phyloP scores from a whole-genome alignment of 1,140 invertebrate species.

The Diploscapter pachys region DNA sequence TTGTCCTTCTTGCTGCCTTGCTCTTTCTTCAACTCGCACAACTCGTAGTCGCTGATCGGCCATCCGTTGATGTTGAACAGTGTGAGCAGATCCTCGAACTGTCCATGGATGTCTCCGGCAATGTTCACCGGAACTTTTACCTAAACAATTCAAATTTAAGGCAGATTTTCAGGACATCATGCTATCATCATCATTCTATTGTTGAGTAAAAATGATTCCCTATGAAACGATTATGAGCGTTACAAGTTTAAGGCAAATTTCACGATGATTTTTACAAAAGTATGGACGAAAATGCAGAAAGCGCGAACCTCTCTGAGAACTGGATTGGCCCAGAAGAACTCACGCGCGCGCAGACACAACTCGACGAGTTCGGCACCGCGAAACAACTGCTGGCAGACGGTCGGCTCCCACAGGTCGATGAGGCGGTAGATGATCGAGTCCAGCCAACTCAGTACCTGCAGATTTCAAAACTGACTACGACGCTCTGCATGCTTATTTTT shows the following conservation, averaged over 20 bases:
- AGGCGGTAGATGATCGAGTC: constrained; percentile 3
- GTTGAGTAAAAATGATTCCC: no score
- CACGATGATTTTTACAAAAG: neutral
- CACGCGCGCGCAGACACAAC: constrained; percentile 5
- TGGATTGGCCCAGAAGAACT: constrained; percentile 15
- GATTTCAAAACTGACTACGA: no score
- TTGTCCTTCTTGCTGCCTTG: no score
- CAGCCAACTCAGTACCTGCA: neutral
- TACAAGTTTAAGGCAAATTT: neutral
- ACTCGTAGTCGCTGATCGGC: constrained; percentile 34
- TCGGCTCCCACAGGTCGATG: constrained; percentile 5
- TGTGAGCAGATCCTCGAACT: constrained; percentile 64
- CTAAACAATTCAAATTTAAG: constrained; percentile 1
- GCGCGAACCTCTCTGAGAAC: constrained; percentile 7
- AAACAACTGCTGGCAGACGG: neutral
- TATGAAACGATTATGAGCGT: no score
- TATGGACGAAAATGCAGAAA: neutral
- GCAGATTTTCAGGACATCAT: no score
- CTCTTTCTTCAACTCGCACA: no score
- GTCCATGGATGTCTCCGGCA: constrained; percentile 65
- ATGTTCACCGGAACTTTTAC: constrained; percentile 55
- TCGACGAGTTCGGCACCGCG: constrained; percentile 4
- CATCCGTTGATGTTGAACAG: constrained; percentile 63
- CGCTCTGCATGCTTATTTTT: no score
- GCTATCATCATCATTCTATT: no score